phyloP scores from a whole-genome alignment of 2,113 vertebrate genomes.

The Eulemur rufifrons region DNA sequence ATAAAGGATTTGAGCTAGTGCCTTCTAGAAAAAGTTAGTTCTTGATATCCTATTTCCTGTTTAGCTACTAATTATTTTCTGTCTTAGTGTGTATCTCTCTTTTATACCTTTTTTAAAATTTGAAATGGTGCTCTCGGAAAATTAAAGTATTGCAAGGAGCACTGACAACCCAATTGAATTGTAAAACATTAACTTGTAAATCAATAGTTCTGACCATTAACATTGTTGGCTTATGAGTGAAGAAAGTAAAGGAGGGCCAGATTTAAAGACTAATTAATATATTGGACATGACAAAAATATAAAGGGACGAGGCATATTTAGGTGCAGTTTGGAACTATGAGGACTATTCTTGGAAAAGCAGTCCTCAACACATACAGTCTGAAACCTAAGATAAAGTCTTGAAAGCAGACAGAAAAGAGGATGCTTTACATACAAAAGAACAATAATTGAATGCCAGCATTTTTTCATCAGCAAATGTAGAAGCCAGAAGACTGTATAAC shows the following conservation, averaged over 20 bases:
- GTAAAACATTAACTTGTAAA: background rate
- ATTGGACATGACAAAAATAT: background rate
- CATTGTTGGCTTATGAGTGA: background rate
- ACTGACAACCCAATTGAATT: background rate
- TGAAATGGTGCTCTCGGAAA: background rate
- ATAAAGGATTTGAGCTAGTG: background rate
- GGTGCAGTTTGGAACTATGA: background rate
- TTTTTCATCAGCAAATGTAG: conserved; percentile 21
- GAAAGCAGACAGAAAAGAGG: background rate
- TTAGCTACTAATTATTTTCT: background rate
- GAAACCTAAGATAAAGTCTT: background rate
- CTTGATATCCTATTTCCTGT: background rate
- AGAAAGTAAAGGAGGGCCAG: background rate
- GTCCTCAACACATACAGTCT: background rate
- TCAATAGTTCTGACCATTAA: background rate
- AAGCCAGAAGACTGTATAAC: background rate
- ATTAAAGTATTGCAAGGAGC: background rate
- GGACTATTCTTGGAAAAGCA: background rate
- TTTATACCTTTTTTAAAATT: background rate
- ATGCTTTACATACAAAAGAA: background rate
- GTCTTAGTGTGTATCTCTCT: background rate
- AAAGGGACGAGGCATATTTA: background rate
- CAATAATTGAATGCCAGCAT: background rate
- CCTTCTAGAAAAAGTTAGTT: background rate
- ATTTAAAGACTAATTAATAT: background rate